Evolutionary conservation across 2,113 vertebrate genomes (phyloP), one percentile per base, ranked within the genome.

Genomic region (Actenoides lindsayi): DNA sequence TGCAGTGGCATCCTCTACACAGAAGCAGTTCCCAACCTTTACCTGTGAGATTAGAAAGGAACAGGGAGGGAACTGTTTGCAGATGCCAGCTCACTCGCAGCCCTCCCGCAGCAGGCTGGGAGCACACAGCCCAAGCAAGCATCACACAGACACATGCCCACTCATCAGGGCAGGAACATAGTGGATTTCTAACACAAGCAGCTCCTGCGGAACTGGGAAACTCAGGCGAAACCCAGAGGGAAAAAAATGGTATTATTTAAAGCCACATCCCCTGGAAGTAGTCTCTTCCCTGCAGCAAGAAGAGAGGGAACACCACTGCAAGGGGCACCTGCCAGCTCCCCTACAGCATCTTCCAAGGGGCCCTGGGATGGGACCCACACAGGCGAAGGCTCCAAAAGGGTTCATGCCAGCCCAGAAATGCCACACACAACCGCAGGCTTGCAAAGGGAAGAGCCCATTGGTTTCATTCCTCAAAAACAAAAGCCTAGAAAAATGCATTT

Each of bases 111-210:
- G 54, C 16, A 11, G 27, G 37, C 56, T 10, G 31, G 20, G 19
- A 48, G 41, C 48, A 18, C 1, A 0, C 46, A 63, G 71, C 48
- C 89, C 69, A 33, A 1, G 25, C 8, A 2, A 56, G 33, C 62
- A 41, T 1, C 6, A 0, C 5, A 1, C 2, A 7, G 65, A 35
- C 27, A 27, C 0, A 0, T 1, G 1, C 15, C 27, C 10, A 2
- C 68, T 51, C 35, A 17, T 1, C 0, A 0, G 24, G 20, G 60
- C 37, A 53, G 41, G 15, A 33, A 14, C 33, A 27, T 0, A 31
- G 48, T 1, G 0, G 13, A 19, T n/a, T 59, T 37, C 69, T 53
- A 56, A 37, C 60, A 41, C 57, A 87, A 21, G 9, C 23, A 67
- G 33, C 31, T 89, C 53, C 41, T 30, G 30, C 6, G 0, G 0